These are phyloP conservation scores for Neoscelio sp. DNA, from an alignment of 2,888 invertebrate genomes.

Conservation along the genomic window DNA sequence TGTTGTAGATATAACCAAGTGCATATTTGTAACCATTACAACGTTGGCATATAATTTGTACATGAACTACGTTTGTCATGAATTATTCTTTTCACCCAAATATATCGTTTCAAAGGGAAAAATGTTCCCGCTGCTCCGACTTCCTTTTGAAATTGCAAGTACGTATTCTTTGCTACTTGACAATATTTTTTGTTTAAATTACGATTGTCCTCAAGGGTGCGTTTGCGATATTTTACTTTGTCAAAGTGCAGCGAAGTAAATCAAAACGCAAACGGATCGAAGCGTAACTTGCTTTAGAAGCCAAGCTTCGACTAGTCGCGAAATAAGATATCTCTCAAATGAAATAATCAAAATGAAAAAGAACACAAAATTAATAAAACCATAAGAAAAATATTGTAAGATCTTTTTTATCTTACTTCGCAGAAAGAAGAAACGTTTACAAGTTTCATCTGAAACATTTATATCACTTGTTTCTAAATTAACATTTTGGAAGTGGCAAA, in stretches of 20 bases:
- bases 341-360: constrained; percentile 31
- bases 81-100: constrained; percentile 47
- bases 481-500: too few relatives aligned
- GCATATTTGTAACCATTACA: constrained; percentile 62
- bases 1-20: constrained; percentile 66
- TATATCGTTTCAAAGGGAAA: constrained; percentile 51
- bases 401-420: background rate
- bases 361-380: constrained; percentile 11
- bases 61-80: constrained; percentile 31
- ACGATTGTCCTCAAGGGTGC: constrained; percentile 50
- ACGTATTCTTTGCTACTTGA: constrained; percentile 40
- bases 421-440: constrained; percentile 10
- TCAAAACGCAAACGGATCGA: constrained; percentile 58
- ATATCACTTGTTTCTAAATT: too few relatives aligned
- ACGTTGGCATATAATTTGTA: constrained; percentile 48
- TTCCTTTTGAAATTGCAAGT: constrained; percentile 67
- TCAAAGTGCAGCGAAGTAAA: constrained; percentile 66
- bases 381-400: background rate
- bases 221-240: constrained; percentile 48
- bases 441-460: background rate
- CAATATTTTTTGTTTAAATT: too few relatives aligned
- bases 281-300: constrained; percentile 34
- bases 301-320: constrained; percentile 15
- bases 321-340: constrained; percentile 29
- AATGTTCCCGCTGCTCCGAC: constrained; percentile 73